phyloP scores from a whole-genome alignment of 2,888 invertebrate genomes.

The Furcula furcula region DNA sequence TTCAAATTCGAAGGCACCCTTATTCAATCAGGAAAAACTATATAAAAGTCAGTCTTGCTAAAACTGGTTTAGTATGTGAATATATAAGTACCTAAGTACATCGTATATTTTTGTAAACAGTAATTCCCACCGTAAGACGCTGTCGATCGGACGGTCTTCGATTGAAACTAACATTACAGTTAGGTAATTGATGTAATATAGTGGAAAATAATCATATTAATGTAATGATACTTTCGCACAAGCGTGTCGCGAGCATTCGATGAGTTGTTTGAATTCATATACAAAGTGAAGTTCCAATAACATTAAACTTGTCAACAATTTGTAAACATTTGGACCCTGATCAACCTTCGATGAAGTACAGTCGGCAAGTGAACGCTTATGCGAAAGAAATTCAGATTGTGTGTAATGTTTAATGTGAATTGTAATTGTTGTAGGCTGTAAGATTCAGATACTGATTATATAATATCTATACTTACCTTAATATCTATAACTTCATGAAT shows the following conservation, averaged over 20 bases:
- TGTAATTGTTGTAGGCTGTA: constrained; percentile 37
- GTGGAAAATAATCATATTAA: constrained; percentile 12
- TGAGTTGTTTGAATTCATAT: neutral
- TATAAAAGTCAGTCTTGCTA: too few species aligned
- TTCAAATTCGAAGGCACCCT: too few species aligned
- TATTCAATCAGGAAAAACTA: too few species aligned
- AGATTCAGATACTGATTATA: constrained; percentile 22
- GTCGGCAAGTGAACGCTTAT: constrained; percentile 7
- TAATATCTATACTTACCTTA: constrained; percentile 32
- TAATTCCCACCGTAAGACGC: too few species aligned
- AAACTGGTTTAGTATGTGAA: too few species aligned
- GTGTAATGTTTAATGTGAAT: constrained; percentile 31
- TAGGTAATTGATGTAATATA: neutral
- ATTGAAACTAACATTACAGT: too few species aligned
- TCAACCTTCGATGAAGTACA: too few species aligned
- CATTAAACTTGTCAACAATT: neutral
- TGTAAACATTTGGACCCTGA: too few species aligned
- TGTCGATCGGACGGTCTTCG: too few species aligned
- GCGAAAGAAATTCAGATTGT: constrained; percentile 18
- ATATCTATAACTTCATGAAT: constrained; percentile 44
- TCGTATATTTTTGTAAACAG: too few species aligned
- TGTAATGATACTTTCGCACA: constrained; percentile 9
- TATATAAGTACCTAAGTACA: too few species aligned
- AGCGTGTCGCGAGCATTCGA: constrained; percentile 4
- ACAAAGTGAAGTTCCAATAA: neutral